Base-by-base conservation (phyloP, 2,888 invertebrate genomes). In the Erebia palarica region DNA sequence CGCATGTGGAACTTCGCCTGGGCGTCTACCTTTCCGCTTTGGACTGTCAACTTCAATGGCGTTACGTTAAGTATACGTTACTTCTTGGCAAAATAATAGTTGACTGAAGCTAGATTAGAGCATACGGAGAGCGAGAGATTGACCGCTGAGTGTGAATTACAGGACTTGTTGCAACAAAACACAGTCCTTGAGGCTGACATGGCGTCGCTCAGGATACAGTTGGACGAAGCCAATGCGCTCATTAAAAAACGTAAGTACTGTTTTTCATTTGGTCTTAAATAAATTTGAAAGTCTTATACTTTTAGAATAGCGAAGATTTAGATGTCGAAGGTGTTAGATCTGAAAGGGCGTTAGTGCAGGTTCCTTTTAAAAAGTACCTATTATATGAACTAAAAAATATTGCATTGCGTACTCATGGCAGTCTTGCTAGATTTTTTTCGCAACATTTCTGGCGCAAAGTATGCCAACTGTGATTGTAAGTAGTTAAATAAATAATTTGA, bases 151-250 rank as follows among this genome's bases (percentile, higher is more conserved):
- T 94, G 92, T 80, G 94, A 95, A 82, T 86, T 95, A 69, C 95
- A 96, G 89, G 95, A 95, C 80, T 86, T 96, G 75, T 88, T 95
- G 74, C 94, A 95, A 81, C 95, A 96, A 83, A 96, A 96, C 85
- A 94, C 95, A 75, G 94, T 95, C 73, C 86, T 96, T 63, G 95
- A 96, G 79, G 92, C 92, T 16, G 94, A 94, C 83, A 86, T 95
- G 75, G 89, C 87, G 57, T 92, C 94, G 61, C 83, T 95, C 49
- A 94, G 91, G 79, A 86, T 84, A 73, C 94, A 94, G 77, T 79
- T 93, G 69, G 86, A 88, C 60, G 89, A 90, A 57, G 85, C 90
- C 63, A 87, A 86, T 73, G 79, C 73, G 70, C 85, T 86, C 68
- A 79, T 93, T 51, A 86, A 87, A 68, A 86, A 86, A 80, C 89